phyloP scores from a whole-genome alignment of 2,113 vertebrate genomes.

The Pyxicephalus adspersus region DNA sequence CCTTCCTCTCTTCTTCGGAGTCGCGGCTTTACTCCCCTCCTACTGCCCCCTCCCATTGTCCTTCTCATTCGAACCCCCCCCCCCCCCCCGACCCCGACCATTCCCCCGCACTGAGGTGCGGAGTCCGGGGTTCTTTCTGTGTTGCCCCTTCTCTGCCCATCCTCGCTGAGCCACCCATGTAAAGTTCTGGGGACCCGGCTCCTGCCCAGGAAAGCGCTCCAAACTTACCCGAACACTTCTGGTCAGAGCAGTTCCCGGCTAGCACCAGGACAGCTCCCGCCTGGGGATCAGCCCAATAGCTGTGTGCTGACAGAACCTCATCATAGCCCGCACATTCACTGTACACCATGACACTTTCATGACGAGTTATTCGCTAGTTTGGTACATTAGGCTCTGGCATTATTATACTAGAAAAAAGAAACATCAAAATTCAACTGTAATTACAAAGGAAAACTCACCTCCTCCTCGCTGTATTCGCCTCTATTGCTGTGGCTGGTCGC shows the following conservation, averaged over 20 bases:
- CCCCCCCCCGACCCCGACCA: slow-evolving; percentile 6
- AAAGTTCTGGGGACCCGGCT: slow-evolving; percentile 1
- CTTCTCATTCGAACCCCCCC: slow-evolving; percentile 37
- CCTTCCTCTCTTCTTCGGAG: slow-evolving; percentile 44
- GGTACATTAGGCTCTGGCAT: no score
- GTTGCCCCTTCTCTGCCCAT: neutral
- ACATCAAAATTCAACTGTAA: no score
- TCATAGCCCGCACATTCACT: no score
- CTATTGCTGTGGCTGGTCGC: no score
- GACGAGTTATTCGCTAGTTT: no score
- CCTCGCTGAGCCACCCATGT: neutral
- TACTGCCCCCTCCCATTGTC: slow-evolving; percentile 54
- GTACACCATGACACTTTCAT: no score
- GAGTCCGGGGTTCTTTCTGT: neutral
- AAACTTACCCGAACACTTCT: neutral
- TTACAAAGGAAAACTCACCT: no score
- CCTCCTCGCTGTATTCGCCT: no score
- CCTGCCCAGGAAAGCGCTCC: no score
- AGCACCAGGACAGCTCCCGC: slow-evolving; percentile 48
- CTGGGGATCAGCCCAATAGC: neutral
- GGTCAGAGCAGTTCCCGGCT: neutral
- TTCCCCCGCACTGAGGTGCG: slow-evolving; percentile 15
- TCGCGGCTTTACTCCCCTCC: slow-evolving; percentile 37
- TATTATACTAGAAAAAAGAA: no score
- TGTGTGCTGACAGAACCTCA: no score